Base-by-base conservation (phyloP, 35 echinoderm and acorn worm genomes). In the Acanthaster planci region DNA sequence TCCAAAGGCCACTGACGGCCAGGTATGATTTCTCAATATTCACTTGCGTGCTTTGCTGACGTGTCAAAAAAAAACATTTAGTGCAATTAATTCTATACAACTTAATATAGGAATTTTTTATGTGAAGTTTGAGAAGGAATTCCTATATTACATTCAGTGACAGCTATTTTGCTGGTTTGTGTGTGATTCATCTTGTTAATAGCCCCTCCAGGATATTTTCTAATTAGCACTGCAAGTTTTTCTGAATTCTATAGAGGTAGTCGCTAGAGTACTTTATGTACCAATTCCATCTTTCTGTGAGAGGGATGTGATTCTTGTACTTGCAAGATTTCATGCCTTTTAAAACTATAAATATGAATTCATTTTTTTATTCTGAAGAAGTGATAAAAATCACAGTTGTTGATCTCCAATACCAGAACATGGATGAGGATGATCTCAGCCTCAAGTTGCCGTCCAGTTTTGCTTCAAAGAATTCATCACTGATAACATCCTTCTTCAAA, bases 401-500 rank as follows among this genome's bases (percentile, higher is more conserved):
- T n/a, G n/a, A n/a, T n/a, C n/a, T n/a, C n/a, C n/a, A 29, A 34
- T 26, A 14, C 26, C 64, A 72, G 34, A 34, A 72, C 30, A 34
- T 31, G 64, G 64, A 72, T 26, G n/a, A 34, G 2, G 64, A 72
- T 72, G 23, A 72, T 8, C 26, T 26, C 14, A 72, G 9, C 23
- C 4, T 72, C 34, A 72, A 72, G 34, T 72, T 26, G 30, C 64
- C 64, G 30, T 35, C 64, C 12, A 72, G 64, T 34, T 19, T 10
- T 26, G 23, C 64, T 31, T 19, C 9, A 14, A 72, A 72, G 64
- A 72, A 72, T 10, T 72, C n/a, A n/a, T n/a, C 64, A 72, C 22
- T 34, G 14, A 72, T 72, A 72, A 72, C 64, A 14, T 72, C 64
- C 34, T 72, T 72, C 23, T 72, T 72, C 34, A 72, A 72, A 34